These are phyloP conservation scores for Solea senegalensis DNA, from an alignment of 2,113 vertebrate species.

Conservation along the genomic window DNA sequence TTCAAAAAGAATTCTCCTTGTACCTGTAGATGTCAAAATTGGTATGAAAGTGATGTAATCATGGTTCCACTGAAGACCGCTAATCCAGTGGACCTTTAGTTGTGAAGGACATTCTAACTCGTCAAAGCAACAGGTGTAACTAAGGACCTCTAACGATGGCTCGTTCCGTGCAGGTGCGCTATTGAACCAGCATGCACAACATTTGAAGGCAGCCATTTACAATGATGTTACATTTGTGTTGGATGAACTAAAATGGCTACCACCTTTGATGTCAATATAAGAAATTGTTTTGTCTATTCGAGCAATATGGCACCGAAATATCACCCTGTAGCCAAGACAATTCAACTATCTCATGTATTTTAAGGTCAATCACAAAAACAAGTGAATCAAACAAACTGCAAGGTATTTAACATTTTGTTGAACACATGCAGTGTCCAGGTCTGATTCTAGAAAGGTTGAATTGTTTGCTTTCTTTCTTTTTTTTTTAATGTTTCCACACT, in stretches of 20 bases:
- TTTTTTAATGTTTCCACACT: conserved; percentile 47
- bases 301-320: conserved; percentile 3
- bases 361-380: background rate
- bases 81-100: background rate
- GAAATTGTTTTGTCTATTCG: background rate
- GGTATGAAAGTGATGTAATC: background rate
- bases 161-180: background rate
- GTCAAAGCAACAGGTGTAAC: background rate
- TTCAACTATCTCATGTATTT: background rate
- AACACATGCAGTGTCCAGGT: conserved; percentile 27
- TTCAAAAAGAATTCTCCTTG: background rate
- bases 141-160: background rate
- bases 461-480: background rate
- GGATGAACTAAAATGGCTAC: conserved; percentile 18
- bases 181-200: conserved; percentile 3
- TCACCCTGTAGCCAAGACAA: background rate
- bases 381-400: conserved; percentile 28
- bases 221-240: background rate
- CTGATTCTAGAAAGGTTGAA: conserved; percentile 24
- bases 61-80: background rate
- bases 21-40: background rate
- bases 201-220: background rate
- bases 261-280: background rate
- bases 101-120: conserved; percentile 6
- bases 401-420: conserved; percentile 7